Evolutionary conservation across 2,797 vertebrate genomes (phyloP), one percentile per base, ranked within the genome.

Genomic region (Pyrocephalus nanus): DNA sequence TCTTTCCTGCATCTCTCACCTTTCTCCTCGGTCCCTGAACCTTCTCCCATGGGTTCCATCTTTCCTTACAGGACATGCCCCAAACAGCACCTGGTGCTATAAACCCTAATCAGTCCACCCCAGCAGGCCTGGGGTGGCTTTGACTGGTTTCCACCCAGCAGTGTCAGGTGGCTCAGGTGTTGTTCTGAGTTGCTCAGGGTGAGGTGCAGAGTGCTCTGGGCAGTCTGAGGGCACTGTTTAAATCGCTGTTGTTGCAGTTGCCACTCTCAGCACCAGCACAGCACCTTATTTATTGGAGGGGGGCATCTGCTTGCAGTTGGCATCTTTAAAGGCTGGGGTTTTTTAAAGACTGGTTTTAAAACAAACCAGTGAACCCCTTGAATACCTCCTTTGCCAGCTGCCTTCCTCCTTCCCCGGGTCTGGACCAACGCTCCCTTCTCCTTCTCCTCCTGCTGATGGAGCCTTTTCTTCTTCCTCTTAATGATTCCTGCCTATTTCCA

Each of bases 381-480:
- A 74, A 29, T 61, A 32, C 45, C 53, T 15, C 42, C 78, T 71
- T 30, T 66, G 76, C 18, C 83, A 51, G 72, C 83, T 1, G 11
- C 83, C 36, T 77, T 66, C 86, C 66, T 53, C 29, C 76, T 83
- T 34, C 77, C 8, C 73, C 45, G 88, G 51, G 82, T 8, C 38
- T 1, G 1, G 42, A 21, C 81, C 87, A 89, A 2, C 0, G 0
- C 77, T 64, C 54, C 64, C 72, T 36, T 43, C 89, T 78, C 55
- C 0, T 72, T 62, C 51, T 80, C 62, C 82, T 89, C 76, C 83
- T 45, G 42, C 50, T 11, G 64, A 29, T 22, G 80, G 6, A 27
- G 64, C 12, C 84, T 77, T 94, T 90, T 86, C 74, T 84, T 53
- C 76, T 45, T 26, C 60, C 82, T 43, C 76, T n/a, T 55, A 92